Evolutionary conservation across 2,113 vertebrate genomes (phyloP).

Genomic region (Paedocypris sp.): DNA sequence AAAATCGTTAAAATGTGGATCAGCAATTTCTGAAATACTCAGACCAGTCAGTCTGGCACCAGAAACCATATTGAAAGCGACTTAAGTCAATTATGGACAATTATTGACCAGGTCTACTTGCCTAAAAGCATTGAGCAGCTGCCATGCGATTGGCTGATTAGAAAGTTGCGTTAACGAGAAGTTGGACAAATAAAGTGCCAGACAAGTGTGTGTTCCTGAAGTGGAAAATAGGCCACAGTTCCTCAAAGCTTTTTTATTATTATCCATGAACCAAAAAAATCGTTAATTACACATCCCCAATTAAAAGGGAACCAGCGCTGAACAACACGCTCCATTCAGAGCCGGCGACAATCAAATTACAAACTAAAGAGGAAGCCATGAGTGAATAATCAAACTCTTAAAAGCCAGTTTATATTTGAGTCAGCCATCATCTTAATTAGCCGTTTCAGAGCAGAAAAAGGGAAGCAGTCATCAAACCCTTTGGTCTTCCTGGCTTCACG

Average conservation of each 20-base stretch:
- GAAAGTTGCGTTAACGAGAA: no score
- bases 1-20: no score
- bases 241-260: not conserved
- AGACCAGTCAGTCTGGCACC: no score
- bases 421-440: conserved; percentile 27
- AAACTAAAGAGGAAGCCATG: conserved; percentile 19
- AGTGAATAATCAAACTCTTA: conserved; percentile 15
- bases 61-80: no score
- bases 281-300: conserved; percentile 7
- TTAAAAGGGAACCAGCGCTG: not conserved
- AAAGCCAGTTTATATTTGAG: conserved; percentile 39
- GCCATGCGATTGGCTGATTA: no score
- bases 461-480: not conserved
- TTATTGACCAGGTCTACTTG: no score
- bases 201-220: no score
- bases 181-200: no score
- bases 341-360: conserved; percentile 10
- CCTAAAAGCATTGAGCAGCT: no score
- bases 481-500: not conserved
- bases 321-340: conserved; percentile 1
- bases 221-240: conserved; percentile 11
- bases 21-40: no score
- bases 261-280: not conserved
- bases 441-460: conserved; percentile 24
- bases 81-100: no score